Conservation (phyloP, 2,113 vertebrate species). For the Clupea harengus region DNA sequence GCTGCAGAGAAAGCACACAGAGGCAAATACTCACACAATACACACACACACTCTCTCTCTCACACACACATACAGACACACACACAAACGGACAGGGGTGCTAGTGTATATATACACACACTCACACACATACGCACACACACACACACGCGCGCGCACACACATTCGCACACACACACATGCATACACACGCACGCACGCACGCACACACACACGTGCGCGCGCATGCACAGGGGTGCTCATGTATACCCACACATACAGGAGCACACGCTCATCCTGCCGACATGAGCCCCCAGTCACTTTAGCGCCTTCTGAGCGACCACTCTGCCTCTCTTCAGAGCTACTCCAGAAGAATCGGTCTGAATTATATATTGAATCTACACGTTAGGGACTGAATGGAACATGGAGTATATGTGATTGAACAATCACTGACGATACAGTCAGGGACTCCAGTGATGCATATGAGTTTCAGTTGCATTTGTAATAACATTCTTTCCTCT, state of each 20-base stretch:
- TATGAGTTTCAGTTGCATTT: background rate
- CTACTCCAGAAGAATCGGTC: background rate
- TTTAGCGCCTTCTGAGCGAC: background rate
- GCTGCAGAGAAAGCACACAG: background rate
- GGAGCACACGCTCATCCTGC: background rate
- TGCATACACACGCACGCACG: background rate
- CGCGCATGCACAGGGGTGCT: background rate
- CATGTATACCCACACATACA: background rate
- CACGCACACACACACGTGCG: background rate
- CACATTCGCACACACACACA: background rate
- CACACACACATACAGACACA: background rate
- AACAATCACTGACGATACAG: background rate
- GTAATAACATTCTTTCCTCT: background rate
- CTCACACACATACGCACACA: background rate
- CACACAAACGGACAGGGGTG: background rate
- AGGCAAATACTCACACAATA: background rate
- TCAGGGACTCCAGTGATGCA: background rate
- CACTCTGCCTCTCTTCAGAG: background rate
- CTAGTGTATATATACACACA: background rate
- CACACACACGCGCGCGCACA: background rate
- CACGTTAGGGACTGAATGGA: slow-evolving; percentile 4
- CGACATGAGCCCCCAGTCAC: background rate
- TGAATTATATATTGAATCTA: background rate
- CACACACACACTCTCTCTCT: background rate
- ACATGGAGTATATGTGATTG: background rate